A percentile compares a stretch with the other conserved stretches of the same genome.
Evolutionary conservation across 2,888 invertebrate genomes (phyloP).

Genomic region (Ferdinandea cuprea): DNA sequence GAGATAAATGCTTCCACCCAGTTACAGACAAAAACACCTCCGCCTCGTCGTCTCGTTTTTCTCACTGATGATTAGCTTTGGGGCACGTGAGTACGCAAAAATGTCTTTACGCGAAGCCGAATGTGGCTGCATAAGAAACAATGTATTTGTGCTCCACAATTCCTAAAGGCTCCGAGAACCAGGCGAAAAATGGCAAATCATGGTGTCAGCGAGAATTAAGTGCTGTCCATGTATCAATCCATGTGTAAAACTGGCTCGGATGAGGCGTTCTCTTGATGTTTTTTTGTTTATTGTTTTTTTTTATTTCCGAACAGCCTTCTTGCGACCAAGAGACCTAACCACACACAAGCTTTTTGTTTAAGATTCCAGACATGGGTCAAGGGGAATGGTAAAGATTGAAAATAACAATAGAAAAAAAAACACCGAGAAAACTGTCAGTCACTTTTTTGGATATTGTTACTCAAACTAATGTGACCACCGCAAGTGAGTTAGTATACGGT

Average conservation of each 20-base stretch:
- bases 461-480: slow-evolving; percentile 39
- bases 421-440: slow-evolving; percentile 60
- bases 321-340: slow-evolving; percentile 27
- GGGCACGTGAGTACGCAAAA: slow-evolving; percentile 58
- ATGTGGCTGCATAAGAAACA: too few species aligned
- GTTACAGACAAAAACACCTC: slow-evolving; percentile 57
- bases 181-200: slow-evolving; percentile 62
- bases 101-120: not conserved
- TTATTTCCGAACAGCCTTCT: slow-evolving; percentile 18
- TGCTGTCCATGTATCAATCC: slow-evolving; percentile 73
- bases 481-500: slow-evolving; percentile 8
- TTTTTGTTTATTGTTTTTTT: slow-evolving; percentile 8
- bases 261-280: slow-evolving; percentile 50
- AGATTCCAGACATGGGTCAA: slow-evolving; percentile 40
- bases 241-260: slow-evolving; percentile 48
- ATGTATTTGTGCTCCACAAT: slow-evolving; percentile 32
- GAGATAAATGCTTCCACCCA: slow-evolving; percentile 71
- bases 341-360: not conserved
- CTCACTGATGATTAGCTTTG: slow-evolving; percentile 55
- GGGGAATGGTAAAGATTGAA: slow-evolving; percentile 1
- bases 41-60: slow-evolving; percentile 22
- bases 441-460: slow-evolving; percentile 52
- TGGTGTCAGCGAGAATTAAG: slow-evolving; percentile 71
- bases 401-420: slow-evolving; percentile 1
- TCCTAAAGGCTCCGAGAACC: slow-evolving; percentile 17